Percentiles rank a stretch among this genome's conserved stretches.
These are phyloP conservation scores for Agrypnia vestita DNA, from an alignment of 1,140 invertebrate species.

Conservation along the genomic window DNA sequence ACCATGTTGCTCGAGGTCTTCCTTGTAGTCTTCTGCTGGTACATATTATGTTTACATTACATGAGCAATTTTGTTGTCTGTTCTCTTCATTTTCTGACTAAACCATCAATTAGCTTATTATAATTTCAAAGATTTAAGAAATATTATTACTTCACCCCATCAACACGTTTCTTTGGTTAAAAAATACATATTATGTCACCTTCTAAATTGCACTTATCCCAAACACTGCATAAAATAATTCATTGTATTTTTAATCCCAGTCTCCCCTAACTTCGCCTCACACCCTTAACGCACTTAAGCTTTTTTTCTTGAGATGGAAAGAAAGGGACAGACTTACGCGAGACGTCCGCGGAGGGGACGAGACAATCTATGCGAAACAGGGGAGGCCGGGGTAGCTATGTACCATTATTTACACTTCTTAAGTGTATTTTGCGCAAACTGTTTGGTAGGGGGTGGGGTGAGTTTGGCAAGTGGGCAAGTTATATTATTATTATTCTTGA, in stretches of 20 bases:
- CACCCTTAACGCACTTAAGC: background rate
- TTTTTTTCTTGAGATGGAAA: background rate
- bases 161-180: background rate
- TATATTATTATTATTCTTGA: slow-evolving; percentile 48
- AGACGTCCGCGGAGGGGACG: background rate
- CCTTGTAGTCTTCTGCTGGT: no score
- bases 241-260: slow-evolving; percentile 8
- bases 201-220: background rate
- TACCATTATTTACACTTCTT: slow-evolving; percentile 60
- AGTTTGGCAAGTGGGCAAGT: slow-evolving; percentile 43
- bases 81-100: no score
- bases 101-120: no score
- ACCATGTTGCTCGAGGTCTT: no score
- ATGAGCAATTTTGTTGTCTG: no score
- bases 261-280: slow-evolving; percentile 3
- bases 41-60: no score
- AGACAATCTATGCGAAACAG: slow-evolving; percentile 8
- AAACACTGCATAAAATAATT: background rate
- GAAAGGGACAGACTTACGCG: slow-evolving; percentile 4
- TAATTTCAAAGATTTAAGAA: background rate
- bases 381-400: slow-evolving; percentile 44
- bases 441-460: slow-evolving; percentile 19
- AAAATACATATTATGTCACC: background rate
- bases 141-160: background rate
- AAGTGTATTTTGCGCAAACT: slow-evolving; percentile 59